A percentile compares a stretch with the other conserved stretches of the same genome.
These are phyloP conservation scores for Pterostichus niger DNA, from an alignment of 2,888 invertebrate genomes.

Conservation along the genomic window DNA sequence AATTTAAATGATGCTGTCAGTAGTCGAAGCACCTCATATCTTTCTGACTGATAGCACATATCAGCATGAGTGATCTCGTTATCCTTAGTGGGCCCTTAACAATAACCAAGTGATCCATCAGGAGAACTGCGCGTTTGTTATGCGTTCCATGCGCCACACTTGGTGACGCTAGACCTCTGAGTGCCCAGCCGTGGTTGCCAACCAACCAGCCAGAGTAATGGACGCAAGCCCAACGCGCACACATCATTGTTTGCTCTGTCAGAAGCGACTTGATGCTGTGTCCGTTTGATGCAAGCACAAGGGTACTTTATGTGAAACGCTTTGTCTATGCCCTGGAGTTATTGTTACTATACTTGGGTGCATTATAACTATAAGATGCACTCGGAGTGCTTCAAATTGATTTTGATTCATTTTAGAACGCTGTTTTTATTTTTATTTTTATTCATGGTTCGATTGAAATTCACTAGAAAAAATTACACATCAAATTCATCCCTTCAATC, in stretches of 20 bases:
- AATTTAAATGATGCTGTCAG: no score
- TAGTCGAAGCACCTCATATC: background rate
- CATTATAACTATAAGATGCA: no score
- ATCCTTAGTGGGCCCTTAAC: slow-evolving; percentile 46
- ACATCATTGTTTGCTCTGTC: slow-evolving; percentile 36
- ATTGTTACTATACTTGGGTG: no score
- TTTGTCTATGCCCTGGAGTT: background rate
- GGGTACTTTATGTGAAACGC: background rate
- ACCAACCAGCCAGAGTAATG: background rate
- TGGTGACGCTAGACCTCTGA: slow-evolving; percentile 9
- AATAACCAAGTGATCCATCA: slow-evolving; percentile 33
- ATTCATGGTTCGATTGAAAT: no score
- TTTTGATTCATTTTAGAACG: no score
- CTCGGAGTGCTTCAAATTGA: no score
- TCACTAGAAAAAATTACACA: no score
- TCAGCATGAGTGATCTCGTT: slow-evolving; percentile 40
- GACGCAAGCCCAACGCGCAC: background rate
- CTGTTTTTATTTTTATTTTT: no score
- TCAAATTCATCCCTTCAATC: no score
- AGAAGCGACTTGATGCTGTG: slow-evolving; percentile 29
- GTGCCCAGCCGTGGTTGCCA: slow-evolving; percentile 7
- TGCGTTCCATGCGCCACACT: background rate
- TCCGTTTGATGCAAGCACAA: slow-evolving; percentile 16
- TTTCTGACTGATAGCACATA: slow-evolving; percentile 11
- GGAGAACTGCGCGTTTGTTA: slow-evolving; percentile 4